Conservation (phyloP, 2,113 vertebrate species). For the Centrocercus urophasianus region DNA sequence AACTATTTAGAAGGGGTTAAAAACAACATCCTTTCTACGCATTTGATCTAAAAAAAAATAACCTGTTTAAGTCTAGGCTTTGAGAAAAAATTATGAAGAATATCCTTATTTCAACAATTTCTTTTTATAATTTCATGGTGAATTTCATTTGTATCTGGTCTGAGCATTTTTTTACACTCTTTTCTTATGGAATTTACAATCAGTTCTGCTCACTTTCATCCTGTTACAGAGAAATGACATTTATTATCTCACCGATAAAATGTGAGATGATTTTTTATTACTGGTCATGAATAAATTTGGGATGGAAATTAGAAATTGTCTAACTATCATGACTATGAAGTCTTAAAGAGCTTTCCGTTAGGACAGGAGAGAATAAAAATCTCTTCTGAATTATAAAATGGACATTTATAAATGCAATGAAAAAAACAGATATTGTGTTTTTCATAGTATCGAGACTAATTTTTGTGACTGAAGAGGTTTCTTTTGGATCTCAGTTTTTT, state of each 20-base stretch:
- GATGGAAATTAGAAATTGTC: conserved; percentile 4
- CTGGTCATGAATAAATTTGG: conserved; percentile 29
- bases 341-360: neutral
- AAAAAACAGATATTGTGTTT: neutral
- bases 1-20: neutral
- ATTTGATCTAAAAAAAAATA: neutral
- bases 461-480: neutral
- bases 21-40: neutral
- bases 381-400: neutral
- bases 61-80: neutral
- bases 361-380: neutral
- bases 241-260: neutral
- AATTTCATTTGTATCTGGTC: neutral
- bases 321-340: neutral
- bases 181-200: neutral
- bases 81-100: neutral
- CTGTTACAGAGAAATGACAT: neutral
- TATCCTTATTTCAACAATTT: neutral
- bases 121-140: neutral
- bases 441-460: accelerated
- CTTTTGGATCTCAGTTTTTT: neutral
- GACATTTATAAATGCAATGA: neutral
- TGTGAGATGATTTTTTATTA: neutral
- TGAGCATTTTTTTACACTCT: neutral
- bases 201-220: neutral